These are phyloP conservation scores for Podargus strigoides DNA, from an alignment of 2,797 vertebrate species.

Conservation along the genomic window DNA sequence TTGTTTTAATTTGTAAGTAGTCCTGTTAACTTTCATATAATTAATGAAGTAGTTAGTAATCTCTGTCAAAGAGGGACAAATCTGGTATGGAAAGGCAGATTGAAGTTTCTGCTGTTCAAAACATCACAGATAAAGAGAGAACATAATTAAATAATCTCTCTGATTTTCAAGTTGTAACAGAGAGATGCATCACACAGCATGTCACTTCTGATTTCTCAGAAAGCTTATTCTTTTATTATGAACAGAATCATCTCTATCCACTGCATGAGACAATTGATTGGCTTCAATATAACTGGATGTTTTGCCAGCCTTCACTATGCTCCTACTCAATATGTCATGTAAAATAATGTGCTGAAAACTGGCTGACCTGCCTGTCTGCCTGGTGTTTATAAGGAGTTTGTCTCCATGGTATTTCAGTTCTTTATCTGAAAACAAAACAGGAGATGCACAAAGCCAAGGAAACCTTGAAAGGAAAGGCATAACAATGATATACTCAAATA, in stretches of 20 bases:
- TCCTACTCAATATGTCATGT: slow-evolving; percentile 27
- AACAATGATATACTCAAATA: background rate
- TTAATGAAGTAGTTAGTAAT: background rate
- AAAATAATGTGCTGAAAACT: slow-evolving; percentile 54
- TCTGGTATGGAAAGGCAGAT: background rate
- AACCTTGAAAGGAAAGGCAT: background rate
- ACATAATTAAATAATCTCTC: slow-evolving; percentile 70
- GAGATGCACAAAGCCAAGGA: background rate
- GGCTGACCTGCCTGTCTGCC: slow-evolving; percentile 22
- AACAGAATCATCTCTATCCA: slow-evolving; percentile 67
- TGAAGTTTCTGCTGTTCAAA: slow-evolving; percentile 33
- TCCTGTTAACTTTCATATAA: background rate
- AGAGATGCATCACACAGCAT: slow-evolving; percentile 65
- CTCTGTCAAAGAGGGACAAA: background rate
- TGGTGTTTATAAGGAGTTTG: slow-evolving; percentile 21
- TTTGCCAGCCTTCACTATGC: slow-evolving; percentile 65
- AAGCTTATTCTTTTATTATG: slow-evolving; percentile 64
- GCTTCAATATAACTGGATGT: slow-evolving; percentile 66
- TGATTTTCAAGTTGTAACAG: slow-evolving; percentile 61
- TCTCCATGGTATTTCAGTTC: slow-evolving; percentile 39
- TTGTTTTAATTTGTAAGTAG: background rate
- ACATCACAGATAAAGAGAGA: slow-evolving; percentile 37
- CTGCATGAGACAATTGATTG: slow-evolving; percentile 47
- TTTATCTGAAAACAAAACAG: slow-evolving; percentile 41
- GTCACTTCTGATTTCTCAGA: slow-evolving; percentile 61